Conservation (phyloP, 2,797 vertebrate genomes). For the Sebastiscus albofasciatus region DNA sequence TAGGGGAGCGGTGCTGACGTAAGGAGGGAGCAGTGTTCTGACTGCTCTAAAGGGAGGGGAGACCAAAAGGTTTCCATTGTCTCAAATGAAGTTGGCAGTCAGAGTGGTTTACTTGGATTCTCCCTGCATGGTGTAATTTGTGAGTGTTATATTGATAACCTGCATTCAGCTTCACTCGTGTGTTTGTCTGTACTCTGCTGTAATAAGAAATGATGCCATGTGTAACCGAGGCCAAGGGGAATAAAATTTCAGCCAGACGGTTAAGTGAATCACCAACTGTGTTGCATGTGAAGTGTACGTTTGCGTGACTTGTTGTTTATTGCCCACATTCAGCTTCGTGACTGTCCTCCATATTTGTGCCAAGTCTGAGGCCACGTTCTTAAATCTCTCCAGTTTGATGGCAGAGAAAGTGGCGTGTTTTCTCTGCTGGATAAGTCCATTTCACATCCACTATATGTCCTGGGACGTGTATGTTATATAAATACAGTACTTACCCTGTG, state of each 20-base stretch:
- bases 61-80: constrained; percentile 79
- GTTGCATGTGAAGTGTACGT: constrained; percentile 80
- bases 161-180: constrained; percentile 58
- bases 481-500: constrained; percentile 44
- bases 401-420: constrained; percentile 65
- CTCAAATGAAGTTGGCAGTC: constrained; percentile 78
- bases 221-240: constrained; percentile 65
- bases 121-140: constrained; percentile 75
- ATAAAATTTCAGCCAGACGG: constrained; percentile 65
- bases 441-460: constrained; percentile 63
- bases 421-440: constrained; percentile 50
- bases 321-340: constrained; percentile 78
- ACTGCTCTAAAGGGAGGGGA: constrained; percentile 71
- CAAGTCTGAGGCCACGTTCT: constrained; percentile 78
- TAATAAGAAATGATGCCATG: constrained; percentile 72
- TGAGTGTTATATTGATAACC: constrained; percentile 80
- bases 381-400: constrained; percentile 73
- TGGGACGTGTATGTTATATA: constrained; percentile 57
- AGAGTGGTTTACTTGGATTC: constrained; percentile 74
- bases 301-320: constrained; percentile 83
- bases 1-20: constrained; percentile 73
- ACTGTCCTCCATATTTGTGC: constrained; percentile 76
- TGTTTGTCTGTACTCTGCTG: constrained; percentile 61
- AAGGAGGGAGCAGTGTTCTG: constrained; percentile 71
- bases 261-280: constrained; percentile 77